Conservation (phyloP, 2,888 invertebrate species). For the Gastracanthus pulcherrimus region DNA sequence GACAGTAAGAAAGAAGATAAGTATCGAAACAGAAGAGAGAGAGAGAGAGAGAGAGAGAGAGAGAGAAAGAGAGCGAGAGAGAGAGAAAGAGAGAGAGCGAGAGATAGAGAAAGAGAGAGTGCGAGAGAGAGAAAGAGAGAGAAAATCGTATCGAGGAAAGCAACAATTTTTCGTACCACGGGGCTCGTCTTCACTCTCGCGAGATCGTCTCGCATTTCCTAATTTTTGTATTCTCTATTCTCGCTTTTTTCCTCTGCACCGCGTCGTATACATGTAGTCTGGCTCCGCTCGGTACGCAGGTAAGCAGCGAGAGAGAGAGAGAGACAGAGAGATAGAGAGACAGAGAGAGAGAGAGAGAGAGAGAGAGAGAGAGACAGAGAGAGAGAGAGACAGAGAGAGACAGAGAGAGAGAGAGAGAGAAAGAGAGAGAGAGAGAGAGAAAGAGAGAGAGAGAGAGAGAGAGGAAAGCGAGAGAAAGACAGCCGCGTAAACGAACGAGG, state of each 20-base stretch:
- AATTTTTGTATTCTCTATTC: neutral
- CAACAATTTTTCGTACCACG: neutral
- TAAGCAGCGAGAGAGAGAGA: neutral
- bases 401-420: too few relatives aligned
- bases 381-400: too few relatives aligned
- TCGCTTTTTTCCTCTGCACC: neutral
- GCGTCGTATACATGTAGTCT: too few relatives aligned
- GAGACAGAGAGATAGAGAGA: neutral
- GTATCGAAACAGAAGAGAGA: too few relatives aligned
- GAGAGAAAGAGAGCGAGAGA: too few relatives aligned
- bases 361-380: neutral
- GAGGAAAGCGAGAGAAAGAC: too few relatives aligned
- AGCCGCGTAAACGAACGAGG: slow-evolving; percentile 1
- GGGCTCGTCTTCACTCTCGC: neutral
- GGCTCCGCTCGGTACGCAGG: neutral
- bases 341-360: neutral
- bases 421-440: too few relatives aligned
- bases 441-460: neutral
- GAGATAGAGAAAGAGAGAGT: too few relatives aligned
- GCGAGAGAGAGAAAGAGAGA: neutral
- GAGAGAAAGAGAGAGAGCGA: too few relatives aligned
- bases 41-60: too few relatives aligned
- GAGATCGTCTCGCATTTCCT: neutral
- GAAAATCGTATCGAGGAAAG: neutral
- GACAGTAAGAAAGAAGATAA: too few relatives aligned